Evolutionary conservation across 2,797 vertebrate species (phyloP), one percentile per base, ranked within the genome.

Genomic region (Ciconia nigra): DNA sequence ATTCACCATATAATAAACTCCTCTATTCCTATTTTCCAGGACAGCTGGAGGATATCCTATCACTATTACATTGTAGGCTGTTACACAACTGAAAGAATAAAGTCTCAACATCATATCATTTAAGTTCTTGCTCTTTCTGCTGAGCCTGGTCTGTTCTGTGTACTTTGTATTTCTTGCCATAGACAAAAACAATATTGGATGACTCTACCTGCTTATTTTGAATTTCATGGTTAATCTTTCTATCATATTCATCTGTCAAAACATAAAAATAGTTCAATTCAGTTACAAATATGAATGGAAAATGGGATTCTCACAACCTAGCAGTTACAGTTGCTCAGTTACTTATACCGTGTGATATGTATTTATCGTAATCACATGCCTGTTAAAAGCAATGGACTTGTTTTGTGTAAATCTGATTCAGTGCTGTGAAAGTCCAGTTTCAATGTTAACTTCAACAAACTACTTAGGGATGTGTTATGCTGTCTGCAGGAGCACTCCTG

Each of bases 31-130:
- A 3, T 70, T 76, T 88, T 52, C 47, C 73, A 82, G 82, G 65
- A 54, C 76, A 92, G 80, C 46, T 87, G 88, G 59, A 82, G 41
- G 55, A 79, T 82, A 51, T 80, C 54, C 78, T 87, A 15, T n/a
- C 25, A 33, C 31, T 31, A 11, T 31, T 62, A n/a, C 37, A 29
- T 14, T 79, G 42, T 33, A 59, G 39, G 28, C 28, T 80, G 14
- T 59, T 89, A 59, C 9, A 33, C 31, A 76, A 57, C 31, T 22
- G 15, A 59, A 76, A 76, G 37, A 35, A 70, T 47, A 10, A 86
- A 82, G 52, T 80, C 25, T 20, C 37, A 55, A 17, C 12, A 13
- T 29, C 18, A 3, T 2, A 35, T 18, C 20, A 54, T 39, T 70
- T 51, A 51, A 55, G 35, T 59, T 77, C n/a, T 69, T 66, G 20